Conservation (phyloP, 2,797 vertebrate genomes). For the Lophura swinhoii region DNA sequence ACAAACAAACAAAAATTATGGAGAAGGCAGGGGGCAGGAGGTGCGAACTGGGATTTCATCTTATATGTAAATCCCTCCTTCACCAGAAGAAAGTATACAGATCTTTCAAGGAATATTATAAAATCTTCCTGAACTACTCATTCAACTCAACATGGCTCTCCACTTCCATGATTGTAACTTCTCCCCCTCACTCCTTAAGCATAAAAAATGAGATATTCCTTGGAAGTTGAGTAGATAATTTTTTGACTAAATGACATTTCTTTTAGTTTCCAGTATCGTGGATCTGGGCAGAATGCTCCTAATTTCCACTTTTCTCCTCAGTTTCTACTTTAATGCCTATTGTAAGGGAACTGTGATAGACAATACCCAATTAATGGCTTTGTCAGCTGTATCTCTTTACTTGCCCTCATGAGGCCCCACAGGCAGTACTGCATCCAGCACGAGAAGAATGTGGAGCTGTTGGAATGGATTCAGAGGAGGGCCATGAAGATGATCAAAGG, state of each 20-base stretch:
- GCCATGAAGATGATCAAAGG: neutral
- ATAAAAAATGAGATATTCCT: conserved; percentile 33
- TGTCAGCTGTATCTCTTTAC: neutral
- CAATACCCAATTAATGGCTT: neutral
- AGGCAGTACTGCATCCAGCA: neutral
- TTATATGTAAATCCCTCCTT: neutral
- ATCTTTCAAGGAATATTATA: neutral
- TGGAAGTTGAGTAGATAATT: conserved; percentile 28
- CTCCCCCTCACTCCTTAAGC: neutral
- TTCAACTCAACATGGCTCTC: neutral
- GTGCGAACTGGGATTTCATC: neutral
- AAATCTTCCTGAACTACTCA: neutral
- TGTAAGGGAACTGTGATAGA: neutral
- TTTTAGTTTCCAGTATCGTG: neutral
- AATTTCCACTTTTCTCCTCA: neutral
- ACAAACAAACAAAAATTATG: neutral
- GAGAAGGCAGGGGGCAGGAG: neutral
- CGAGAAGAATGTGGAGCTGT: neutral
- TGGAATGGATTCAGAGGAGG: neutral
- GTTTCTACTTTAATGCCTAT: neutral
- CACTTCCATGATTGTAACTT: neutral
- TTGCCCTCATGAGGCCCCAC: neutral
- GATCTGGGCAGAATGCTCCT: neutral
- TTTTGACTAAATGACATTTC: neutral
- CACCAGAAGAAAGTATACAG: neutral